Percentiles rank a stretch among this genome's conserved stretches.
phyloP scores from a whole-genome alignment of 1,140 invertebrate genomes.

The Drosophila navojoa region DNA sequence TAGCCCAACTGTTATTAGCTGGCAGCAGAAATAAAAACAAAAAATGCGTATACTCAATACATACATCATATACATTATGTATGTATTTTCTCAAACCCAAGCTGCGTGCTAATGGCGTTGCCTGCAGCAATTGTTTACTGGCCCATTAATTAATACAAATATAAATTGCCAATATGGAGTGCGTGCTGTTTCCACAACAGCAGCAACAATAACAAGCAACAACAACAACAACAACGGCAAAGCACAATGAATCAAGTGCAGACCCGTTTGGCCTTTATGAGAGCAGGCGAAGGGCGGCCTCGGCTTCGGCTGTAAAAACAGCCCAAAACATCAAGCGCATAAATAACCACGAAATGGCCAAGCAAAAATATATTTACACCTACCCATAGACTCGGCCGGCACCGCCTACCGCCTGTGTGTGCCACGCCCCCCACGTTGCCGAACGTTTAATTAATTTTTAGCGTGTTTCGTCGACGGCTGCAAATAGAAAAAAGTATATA shows the following conservation, averaged over 20 bases:
- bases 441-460: conserved; percentile 82
- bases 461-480: conserved; percentile 60
- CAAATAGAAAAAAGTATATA: conserved; percentile 34
- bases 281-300: background rate
- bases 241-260: conserved; percentile 67
- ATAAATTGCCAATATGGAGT: conserved; percentile 82
- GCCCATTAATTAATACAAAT: conserved; percentile 83
- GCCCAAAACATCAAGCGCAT: conserved; percentile 60
- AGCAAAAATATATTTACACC: conserved; percentile 56
- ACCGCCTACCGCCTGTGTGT: background rate
- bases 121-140: conserved; percentile 82
- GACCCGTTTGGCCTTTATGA: conserved; percentile 33
- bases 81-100: conserved; percentile 15
- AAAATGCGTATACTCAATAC: conserved; percentile 16
- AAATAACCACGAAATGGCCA: conserved; percentile 81
- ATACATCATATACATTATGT: background rate
- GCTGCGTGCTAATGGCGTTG: conserved; percentile 71
- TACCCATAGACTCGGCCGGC: background rate
- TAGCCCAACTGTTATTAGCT: conserved; percentile 71
- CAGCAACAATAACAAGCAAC: conserved; percentile 36
- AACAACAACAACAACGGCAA: conserved; percentile 27
- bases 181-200: conserved; percentile 63
- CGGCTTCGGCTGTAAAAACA: conserved; percentile 37
- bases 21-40: conserved; percentile 16
- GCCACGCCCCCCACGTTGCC: conserved; percentile 14